Evolutionary conservation across 1,140 invertebrate genomes (phyloP), one percentile per base, ranked within the genome.

Genomic region (Hypothenemus hampei): DNA sequence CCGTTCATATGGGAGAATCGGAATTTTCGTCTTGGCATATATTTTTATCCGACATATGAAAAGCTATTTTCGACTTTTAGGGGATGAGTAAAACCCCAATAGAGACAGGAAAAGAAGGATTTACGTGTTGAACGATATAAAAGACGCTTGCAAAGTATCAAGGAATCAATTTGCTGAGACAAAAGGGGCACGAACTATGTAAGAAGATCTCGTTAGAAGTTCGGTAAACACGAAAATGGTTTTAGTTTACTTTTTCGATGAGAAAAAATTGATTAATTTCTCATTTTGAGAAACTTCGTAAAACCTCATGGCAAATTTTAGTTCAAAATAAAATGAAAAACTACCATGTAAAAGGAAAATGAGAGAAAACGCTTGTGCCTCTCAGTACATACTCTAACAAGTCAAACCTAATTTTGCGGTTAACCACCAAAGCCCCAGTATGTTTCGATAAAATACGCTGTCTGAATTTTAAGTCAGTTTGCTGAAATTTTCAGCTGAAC

Each of bases 141-240:
- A 43, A 23, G n/a, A 21, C 19, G 11, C 22, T 23, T 43, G 40
- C 16, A 19, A 43, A 43, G 40, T 43, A 43, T 43, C 40, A n/a
- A 21, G 22, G 18, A 43, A 43, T 43, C 40, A 43, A 43, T 43
- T 43, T 43, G 40, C 40, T 43, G 40, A 43, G 40, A 43, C 40
- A 22, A 43, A 43, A 43, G 40, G 40, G 40, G n/a, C n/a, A 20
- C 40, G 13, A 23, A 43, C 10, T 37, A 37, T 16, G 35, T 41
- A 19, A 10, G 18, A 11, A n/a, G 21, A 45, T 26, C 29, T 16
- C 24, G 41, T n/a, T 45, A 16, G 13, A 18, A 7, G 3, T 6
- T 7, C 15, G 10, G n/a, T n/a, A n/a, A n/a, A n/a, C n/a, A n/a
- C n/a, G n/a, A n/a, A n/a, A n/a, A n/a, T n/a, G n/a, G n/a, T n/a